Percentiles rank a stretch among this genome's conserved stretches.
These are phyloP conservation scores for Pemphredon lugubris DNA, from an alignment of 2,888 invertebrate species.

Conservation along the genomic window DNA sequence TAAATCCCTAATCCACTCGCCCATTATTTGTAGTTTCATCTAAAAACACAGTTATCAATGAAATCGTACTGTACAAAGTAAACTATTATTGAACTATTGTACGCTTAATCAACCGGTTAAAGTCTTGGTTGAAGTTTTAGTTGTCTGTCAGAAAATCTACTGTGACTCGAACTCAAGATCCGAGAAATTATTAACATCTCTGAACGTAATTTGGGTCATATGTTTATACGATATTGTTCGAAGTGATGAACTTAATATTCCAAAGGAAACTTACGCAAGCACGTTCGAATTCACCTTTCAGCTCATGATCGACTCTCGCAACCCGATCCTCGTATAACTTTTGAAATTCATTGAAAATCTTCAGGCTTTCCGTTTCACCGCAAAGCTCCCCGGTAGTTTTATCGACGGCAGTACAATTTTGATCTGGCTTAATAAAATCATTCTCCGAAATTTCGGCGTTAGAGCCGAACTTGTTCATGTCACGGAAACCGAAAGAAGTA, in stretches of 20 bases:
- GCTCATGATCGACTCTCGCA: conserved; percentile 82
- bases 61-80: background rate
- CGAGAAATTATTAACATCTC: too few species aligned
- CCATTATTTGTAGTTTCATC: conserved; percentile 85
- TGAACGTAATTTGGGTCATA: too few species aligned
- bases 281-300: conserved; percentile 60
- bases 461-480: conserved; percentile 54
- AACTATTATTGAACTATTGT: background rate
- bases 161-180: too few species aligned
- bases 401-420: conserved; percentile 57
- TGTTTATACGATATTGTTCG: too few species aligned
- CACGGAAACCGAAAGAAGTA: conserved; percentile 6
- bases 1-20: conserved; percentile 86
- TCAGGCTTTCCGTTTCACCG: conserved; percentile 69
- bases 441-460: conserved; percentile 19
- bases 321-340: conserved; percentile 85
- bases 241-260: too few species aligned
- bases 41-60: conserved; percentile 73
- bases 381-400: conserved; percentile 63
- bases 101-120: background rate
- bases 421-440: conserved; percentile 25
- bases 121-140: too few species aligned
- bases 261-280: conserved; percentile 58
- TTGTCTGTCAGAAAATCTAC: background rate
- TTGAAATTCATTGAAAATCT: conserved; percentile 84